These are phyloP conservation scores for Coronaproctus castanopsis DNA, from an alignment of 2,888 invertebrate genomes.

Conservation along the genomic window DNA sequence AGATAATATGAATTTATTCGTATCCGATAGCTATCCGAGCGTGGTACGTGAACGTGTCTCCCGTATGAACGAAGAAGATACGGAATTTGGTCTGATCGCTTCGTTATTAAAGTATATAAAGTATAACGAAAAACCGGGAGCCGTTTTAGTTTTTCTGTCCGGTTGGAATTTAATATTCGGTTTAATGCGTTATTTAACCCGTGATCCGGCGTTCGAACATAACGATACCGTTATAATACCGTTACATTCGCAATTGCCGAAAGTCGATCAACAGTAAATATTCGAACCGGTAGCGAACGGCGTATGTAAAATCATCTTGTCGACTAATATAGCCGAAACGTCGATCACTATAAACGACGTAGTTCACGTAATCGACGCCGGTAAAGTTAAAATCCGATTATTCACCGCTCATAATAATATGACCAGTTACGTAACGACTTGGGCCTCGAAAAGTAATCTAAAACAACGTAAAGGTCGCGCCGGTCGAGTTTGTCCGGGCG, in stretches of 20 bases:
- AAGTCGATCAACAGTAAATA: conserved; percentile 83
- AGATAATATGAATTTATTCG: conserved; percentile 53
- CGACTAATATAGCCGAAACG: conserved; percentile 96
- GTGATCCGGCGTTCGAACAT: conserved; percentile 45
- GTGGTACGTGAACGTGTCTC: conserved; percentile 47
- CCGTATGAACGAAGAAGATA: conserved; percentile 68
- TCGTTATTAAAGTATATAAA: conserved; percentile 41
- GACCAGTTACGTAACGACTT: conserved; percentile 93
- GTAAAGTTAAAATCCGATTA: conserved; percentile 92
- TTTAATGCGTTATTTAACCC: conserved; percentile 63
- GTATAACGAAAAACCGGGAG: conserved; percentile 45
- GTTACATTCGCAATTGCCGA: conserved; percentile 89
- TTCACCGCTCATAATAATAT: conserved; percentile 97
- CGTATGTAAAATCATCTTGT: conserved; percentile 80
- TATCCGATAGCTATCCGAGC: conserved; percentile 25
- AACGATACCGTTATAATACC: conserved; percentile 42
- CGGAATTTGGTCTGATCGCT: conserved; percentile 83
- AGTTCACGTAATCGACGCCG: conserved; percentile 90
- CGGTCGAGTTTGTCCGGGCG: conserved; percentile 82
- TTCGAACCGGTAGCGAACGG: conserved; percentile 68
- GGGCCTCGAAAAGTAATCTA: conserved; percentile 84
- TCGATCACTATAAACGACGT: conserved; percentile 97
- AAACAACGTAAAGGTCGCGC: conserved; percentile 89
- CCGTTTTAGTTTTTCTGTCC: conserved; percentile 79
- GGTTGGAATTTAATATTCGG: conserved; percentile 96